Conservation (phyloP, 2,113 vertebrate genomes). For the Barbus barbus region DNA sequence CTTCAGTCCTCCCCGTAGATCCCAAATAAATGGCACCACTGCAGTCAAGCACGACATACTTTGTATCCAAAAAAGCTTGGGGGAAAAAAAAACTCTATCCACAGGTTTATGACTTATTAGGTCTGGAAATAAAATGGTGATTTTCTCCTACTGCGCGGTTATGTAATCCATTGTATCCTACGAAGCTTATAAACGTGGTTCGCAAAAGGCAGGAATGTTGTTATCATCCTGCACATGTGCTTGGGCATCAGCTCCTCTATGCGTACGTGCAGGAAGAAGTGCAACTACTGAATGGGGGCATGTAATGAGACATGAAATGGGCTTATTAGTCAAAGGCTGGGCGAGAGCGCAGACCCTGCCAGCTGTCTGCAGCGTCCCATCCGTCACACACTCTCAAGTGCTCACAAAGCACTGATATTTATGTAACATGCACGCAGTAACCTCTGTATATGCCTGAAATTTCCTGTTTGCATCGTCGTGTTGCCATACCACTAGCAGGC, state of each 20-base stretch:
- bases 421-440: conserved; percentile 13
- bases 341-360: not conserved
- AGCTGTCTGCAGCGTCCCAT: conserved; percentile 6
- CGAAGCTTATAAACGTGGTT: conserved; percentile 4
- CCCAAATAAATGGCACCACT: conserved; percentile 7
- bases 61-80: not conserved
- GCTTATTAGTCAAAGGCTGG: not conserved
- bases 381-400: not conserved
- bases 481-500: not conserved
- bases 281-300: not conserved
- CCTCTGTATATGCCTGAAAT: not conserved
- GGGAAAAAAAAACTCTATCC: not conserved
- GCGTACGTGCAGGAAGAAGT: not conserved
- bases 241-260: no score
- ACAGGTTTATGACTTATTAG: conserved; percentile 5
- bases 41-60: not conserved
- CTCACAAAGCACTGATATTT: conserved; percentile 5
- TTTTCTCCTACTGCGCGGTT: not conserved
- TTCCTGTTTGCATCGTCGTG: not conserved
- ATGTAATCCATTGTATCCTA: conserved; percentile 37
- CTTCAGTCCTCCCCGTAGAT: conserved; percentile 3
- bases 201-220: conserved; percentile 28
- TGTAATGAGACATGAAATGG: not conserved
- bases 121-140: conserved; percentile 7
- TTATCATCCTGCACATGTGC: conserved; percentile 34